phyloP scores from a whole-genome alignment of 2,113 vertebrate genomes.

The Guaruba guarouba region DNA sequence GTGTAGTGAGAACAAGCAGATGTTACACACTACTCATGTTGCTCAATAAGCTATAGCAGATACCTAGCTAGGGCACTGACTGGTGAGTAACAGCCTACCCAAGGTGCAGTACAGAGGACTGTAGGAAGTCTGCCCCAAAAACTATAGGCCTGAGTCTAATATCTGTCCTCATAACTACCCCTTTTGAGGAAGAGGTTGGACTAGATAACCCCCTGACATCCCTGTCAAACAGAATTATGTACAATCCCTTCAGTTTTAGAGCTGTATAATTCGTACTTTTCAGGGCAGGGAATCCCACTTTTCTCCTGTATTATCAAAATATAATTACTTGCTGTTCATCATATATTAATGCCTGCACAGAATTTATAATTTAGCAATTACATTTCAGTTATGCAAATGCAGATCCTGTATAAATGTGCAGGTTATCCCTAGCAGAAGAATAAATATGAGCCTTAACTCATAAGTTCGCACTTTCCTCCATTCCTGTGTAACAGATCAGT shows the following conservation, averaged over 20 bases:
- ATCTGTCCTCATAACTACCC: not conserved
- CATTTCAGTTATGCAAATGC: constrained; percentile 36
- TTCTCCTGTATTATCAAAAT: constrained; percentile 26
- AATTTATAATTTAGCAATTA: constrained; percentile 51
- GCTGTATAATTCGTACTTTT: not conserved
- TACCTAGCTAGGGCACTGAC: not conserved
- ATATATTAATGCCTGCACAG: not conserved
- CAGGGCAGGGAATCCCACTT: not conserved
- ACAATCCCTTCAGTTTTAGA: not conserved
- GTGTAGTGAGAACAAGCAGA: not conserved
- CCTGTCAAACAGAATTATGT: not conserved
- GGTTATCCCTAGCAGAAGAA: not conserved
- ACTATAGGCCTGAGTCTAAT: accelerated
- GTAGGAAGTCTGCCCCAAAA: not conserved
- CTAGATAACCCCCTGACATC: not conserved
- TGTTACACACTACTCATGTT: accelerated
- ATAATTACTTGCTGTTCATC: constrained; percentile 40
- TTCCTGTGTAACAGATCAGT: not conserved
- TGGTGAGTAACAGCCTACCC: not conserved
- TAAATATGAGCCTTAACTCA: not conserved
- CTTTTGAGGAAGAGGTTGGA: not conserved
- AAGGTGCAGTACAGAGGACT: not conserved
- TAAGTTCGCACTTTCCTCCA: not conserved
- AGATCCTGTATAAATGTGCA: not conserved
- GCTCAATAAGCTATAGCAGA: not conserved